Percentiles rank a stretch among this genome's conserved stretches.
These are phyloP conservation scores for Varanus salvator DNA, from an alignment of 2,113 vertebrate genomes.

Conservation along the genomic window DNA sequence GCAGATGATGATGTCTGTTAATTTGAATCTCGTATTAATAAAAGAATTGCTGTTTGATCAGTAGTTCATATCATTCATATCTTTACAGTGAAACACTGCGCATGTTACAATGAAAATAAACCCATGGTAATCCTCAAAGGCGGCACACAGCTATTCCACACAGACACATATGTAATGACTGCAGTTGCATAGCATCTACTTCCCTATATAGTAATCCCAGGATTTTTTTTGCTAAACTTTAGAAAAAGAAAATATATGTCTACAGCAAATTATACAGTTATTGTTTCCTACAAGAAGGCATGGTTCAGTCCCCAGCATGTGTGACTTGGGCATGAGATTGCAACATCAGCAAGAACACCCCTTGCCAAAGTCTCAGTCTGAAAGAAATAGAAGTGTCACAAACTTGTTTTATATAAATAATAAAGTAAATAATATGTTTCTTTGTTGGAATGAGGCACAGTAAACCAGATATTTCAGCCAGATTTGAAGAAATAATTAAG, in stretches of 20 bases:
- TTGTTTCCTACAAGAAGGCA: neutral
- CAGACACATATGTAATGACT: neutral
- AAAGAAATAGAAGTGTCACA: neutral
- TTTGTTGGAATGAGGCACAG: neutral
- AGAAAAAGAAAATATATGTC: neutral
- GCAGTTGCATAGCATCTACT: neutral
- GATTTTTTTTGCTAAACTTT: neutral
- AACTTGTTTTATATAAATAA: neutral
- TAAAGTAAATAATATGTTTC: neutral
- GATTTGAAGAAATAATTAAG: neutral
- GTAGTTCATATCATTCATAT: neutral
- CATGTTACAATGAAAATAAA: neutral
- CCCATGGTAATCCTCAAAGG: neutral
- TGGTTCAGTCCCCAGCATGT: neutral
- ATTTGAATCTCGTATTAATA: conserved; percentile 48
- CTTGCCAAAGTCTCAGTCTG: no score
- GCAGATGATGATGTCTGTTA: conserved; percentile 12
- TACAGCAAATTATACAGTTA: neutral
- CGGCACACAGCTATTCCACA: neutral
- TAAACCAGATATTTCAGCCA: neutral
- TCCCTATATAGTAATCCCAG: neutral
- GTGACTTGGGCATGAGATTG: neutral
- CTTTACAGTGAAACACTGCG: neutral
- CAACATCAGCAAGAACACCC: neutral
- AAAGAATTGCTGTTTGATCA: conserved; percentile 8